Evolutionary conservation across 1,140 invertebrate genomes (phyloP), one percentile per base, ranked within the genome.

Genomic region (Drosophila pectinifera): DNA sequence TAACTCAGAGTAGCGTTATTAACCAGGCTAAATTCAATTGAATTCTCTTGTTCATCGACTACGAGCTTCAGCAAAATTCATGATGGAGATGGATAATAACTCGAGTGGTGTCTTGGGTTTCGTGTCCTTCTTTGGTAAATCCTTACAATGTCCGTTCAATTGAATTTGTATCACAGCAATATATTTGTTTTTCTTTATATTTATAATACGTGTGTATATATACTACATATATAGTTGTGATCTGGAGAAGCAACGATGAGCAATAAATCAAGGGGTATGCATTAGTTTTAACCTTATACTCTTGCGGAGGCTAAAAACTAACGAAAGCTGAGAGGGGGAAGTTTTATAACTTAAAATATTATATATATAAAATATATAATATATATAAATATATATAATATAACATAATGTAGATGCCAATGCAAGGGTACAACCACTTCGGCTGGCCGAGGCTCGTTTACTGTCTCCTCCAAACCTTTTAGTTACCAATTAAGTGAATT

Each of bases 81-180:
- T 76, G 42, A 54, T 61, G 51, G 70, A 39, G 70, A 39, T 53
- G 20, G 18, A 36, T 53, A 59, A 73, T 67, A 63, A 57, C 16
- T 57, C 61, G 22, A 46, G 41, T 46, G 38, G 54, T 77, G 28
- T 36, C 36, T 76, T 38, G 63, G 28, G 10, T 31, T 31, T 64
- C 51, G 46, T 64, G 70, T 49, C 73, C 36, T 42, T 57, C n/a
- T 64, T 45, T 65, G 70, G 68, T 86, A 69, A 76, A 80, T 84
- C 62, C 78, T 86, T 82, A 86, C 64, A 86, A 85, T 76, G 67
- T 80, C 80, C 48, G 67, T 73, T 88, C 69, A 91, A 91, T 91
- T 91, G 89, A 91, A 89, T 82, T 84, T 80, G 46, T 91, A 91
- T 91, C 88, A 91, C 89, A 91, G 89, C 89, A 89, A 86, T 89